These are phyloP conservation scores for Pseudomyrmex gracilis DNA, from an alignment of 1,140 invertebrate species.

Conservation along the genomic window DNA sequence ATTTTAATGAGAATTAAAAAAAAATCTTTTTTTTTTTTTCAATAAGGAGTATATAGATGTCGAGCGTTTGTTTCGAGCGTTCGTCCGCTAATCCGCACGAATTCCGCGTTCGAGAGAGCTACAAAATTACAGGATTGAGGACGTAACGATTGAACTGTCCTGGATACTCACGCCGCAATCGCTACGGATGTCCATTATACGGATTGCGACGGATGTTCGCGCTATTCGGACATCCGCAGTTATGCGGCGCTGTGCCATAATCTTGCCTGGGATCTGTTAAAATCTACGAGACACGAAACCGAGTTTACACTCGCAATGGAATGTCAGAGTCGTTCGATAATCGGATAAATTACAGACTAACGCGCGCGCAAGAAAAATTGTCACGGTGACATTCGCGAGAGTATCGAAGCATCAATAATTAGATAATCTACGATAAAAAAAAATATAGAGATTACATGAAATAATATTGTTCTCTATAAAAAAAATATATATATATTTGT, in stretches of 20 bases:
- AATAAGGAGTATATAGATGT: neutral
- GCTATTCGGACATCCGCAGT: slow-evolving; percentile 28
- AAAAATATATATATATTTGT: no score
- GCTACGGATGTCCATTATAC: slow-evolving; percentile 41
- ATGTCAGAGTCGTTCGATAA: slow-evolving; percentile 24
- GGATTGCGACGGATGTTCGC: slow-evolving; percentile 38
- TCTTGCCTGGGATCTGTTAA: slow-evolving; percentile 40
- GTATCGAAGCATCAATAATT: neutral
- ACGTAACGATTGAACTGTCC: neutral
- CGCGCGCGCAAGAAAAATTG: neutral
- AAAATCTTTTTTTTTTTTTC: neutral
- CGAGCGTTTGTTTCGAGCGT: neutral
- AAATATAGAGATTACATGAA: neutral
- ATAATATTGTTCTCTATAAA: no score
- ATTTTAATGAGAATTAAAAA: neutral
- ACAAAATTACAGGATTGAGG: slow-evolving; percentile 7
- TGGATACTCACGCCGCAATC: slow-evolving; percentile 12
- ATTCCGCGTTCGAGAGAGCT: neutral
- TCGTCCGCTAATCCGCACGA: no score
- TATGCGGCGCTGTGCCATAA: slow-evolving; percentile 11
- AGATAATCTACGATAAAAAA: no score
- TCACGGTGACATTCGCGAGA: neutral
- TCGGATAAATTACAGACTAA: slow-evolving; percentile 23
- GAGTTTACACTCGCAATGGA: slow-evolving; percentile 32
- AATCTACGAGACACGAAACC: slow-evolving; percentile 45